These are phyloP conservation scores for Diglossa cyanea DNA, from an alignment of 2,797 vertebrate species.

Conservation along the genomic window DNA sequence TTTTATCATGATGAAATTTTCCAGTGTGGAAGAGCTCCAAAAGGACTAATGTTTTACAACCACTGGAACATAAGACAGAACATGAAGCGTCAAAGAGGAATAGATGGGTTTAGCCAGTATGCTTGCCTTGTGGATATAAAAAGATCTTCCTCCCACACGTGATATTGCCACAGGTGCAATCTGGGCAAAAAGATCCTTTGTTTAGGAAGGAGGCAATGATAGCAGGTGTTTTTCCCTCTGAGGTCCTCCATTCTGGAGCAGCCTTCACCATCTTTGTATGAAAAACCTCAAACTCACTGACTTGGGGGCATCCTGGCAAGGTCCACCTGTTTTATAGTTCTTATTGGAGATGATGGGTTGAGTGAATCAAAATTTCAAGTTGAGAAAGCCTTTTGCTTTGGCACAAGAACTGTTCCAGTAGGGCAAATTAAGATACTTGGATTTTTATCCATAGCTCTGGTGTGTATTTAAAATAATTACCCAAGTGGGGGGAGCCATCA, in stretches of 20 bases:
- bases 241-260: neutral
- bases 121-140: neutral
- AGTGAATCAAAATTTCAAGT: neutral
- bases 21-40: conserved; percentile 44
- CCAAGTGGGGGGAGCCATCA: neutral
- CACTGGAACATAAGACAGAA: neutral
- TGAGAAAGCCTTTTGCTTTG: neutral
- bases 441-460: neutral
- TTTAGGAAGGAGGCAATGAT: neutral
- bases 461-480: neutral
- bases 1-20: conserved; percentile 61
- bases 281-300: neutral
- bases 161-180: neutral
- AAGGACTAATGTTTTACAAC: conserved; percentile 26
- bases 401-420: neutral
- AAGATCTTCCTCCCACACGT: neutral
- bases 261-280: neutral
- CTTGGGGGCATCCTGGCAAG: neutral
- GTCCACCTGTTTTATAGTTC: neutral
- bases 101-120: neutral
- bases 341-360: neutral
- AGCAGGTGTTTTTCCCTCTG: neutral
- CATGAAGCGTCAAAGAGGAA: neutral
- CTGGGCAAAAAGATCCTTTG: neutral
- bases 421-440: neutral